Evolutionary conservation across 2,113 vertebrate species (phyloP), one percentile per base, ranked within the genome.

Genomic region (Ailuropoda melanoleuca): DNA sequence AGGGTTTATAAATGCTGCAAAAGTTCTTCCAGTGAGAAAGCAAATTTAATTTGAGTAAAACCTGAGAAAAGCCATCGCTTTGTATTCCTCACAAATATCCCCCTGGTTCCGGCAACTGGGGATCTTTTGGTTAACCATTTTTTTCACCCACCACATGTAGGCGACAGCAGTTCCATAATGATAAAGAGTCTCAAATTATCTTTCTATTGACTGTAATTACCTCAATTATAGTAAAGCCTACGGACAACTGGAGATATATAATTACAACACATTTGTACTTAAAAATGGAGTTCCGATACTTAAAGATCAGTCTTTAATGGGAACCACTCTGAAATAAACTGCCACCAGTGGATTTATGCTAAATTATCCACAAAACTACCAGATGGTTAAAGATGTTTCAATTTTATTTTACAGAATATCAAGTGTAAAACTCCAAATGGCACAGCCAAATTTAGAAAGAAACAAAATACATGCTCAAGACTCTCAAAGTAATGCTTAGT

Each of bases 341-440:
- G 23, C 58, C 60, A 95, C 62, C 88, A 60, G 56, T 97, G 87
- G 17, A 56, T 84, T 56, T 95, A 83, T 62, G 80, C 37, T 96
- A 89, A 97, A 87, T 97, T 96, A 97, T 93, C 89, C 93, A 96
- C 86, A 97, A 95, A 93, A 96, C 56, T 91, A 88, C 85, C 93
- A 97, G 95, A 94, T 96, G 97, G 90, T 88, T 92, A 95, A 97
- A 97, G 80, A 96, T 95, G 77, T 89, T 94, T 93, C 70, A 14
- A n/a, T 94, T 97, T 95, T 92, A 94, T 88, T 94, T 97, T 90
- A 84, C 39, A 88, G 90, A 97, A 84, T 88, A 96, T 74, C 68
- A 93, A 94, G 53, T 83, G 48, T 91, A 95, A 91, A 94, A 70
- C 50, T 92, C 74, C 93, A 95, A 96, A 95, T 95, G 95, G 91